These are phyloP conservation scores for Drosophila oshimai DNA, from an alignment of 1,140 invertebrate species.

Conservation along the genomic window DNA sequence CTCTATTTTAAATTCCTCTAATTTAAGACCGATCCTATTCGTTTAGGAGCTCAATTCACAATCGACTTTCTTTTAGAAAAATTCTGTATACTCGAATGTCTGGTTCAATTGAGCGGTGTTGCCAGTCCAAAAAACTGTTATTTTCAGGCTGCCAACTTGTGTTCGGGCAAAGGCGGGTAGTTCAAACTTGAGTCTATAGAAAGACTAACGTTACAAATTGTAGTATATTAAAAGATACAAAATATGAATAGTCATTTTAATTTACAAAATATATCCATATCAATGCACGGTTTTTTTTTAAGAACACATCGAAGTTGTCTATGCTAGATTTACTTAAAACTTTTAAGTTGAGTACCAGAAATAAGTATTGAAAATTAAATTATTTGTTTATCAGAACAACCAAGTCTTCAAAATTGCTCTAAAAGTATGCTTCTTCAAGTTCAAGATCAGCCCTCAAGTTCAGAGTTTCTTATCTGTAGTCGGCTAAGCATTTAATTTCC, in stretches of 20 bases:
- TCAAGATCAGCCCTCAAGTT: constrained; percentile 22
- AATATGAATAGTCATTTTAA: not conserved
- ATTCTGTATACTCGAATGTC: constrained; percentile 66
- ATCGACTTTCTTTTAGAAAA: constrained; percentile 48
- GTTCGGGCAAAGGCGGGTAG: not conserved
- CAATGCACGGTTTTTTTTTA: no score
- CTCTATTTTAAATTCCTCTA: not conserved
- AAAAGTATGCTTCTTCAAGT: not conserved
- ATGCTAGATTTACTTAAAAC: no score
- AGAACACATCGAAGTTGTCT: no score
- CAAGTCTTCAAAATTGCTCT: no score
- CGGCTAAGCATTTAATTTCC: constrained; percentile 9
- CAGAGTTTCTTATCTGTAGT: constrained; percentile 20
- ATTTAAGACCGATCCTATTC: not conserved
- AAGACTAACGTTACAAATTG: no score
- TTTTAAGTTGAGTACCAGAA: no score
- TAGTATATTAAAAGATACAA: no score
- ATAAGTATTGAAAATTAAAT: no score
- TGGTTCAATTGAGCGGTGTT: not conserved
- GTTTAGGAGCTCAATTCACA: constrained; percentile 22
- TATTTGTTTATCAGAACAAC: no score
- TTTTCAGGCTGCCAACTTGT: not conserved
- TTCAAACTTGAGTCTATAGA: not conserved
- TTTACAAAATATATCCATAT: not conserved
- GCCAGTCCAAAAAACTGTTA: not conserved